Base-by-base conservation (phyloP, 1,140 invertebrate genomes). In the Drosophila repletoides region DNA sequence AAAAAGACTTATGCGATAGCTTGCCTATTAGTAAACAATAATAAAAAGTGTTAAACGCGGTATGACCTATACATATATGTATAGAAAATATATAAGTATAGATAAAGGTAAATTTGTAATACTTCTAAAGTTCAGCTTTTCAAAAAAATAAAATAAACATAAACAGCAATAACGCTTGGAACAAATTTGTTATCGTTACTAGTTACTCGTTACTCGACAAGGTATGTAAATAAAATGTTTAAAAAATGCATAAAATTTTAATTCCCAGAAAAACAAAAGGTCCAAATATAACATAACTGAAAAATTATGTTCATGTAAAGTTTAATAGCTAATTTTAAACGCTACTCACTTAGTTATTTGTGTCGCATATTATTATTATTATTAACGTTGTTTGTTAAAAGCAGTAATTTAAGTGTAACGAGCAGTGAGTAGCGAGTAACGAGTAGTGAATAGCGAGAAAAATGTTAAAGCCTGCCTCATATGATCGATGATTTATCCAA, bases 401-500 rank as follows among this genome's bases (percentile, higher is more conserved):
- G n/a, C n/a, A n/a, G n/a, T n/a, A n/a, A n/a, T n/a, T n/a, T n/a
- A n/a, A 21, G 9, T 17, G 17, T 33, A 22, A 5, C 51, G 28
- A 5, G 19, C 40, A 26, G 33, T 36, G n/a, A 33, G 15, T 51
- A 41, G 10, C 34, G 38, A 64, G 41, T 36, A 21, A 36, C 14
- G 17, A 28, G 21, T 14, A 34, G 26, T 19, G 2, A 33, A 6
- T 14, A 10, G 17, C 31, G 9, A 29, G 15, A 38, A 6, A n/a
- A 63, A 43, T 12, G 3, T 10, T 19, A 22, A 31, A 70, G 24
- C 36, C 19, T 5, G 24, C 12, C 58, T 86, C 79, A 86, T 22
- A 86, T 72, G 58, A 90, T 86, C 31, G 89, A 90, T n/a, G 88
- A 74, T 34, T 76, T 83, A 34, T 90, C 89, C 73, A 90, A 64